These are phyloP conservation scores for Plagodis pulveraria DNA, from an alignment of 2,888 invertebrate species.

Conservation along the genomic window DNA sequence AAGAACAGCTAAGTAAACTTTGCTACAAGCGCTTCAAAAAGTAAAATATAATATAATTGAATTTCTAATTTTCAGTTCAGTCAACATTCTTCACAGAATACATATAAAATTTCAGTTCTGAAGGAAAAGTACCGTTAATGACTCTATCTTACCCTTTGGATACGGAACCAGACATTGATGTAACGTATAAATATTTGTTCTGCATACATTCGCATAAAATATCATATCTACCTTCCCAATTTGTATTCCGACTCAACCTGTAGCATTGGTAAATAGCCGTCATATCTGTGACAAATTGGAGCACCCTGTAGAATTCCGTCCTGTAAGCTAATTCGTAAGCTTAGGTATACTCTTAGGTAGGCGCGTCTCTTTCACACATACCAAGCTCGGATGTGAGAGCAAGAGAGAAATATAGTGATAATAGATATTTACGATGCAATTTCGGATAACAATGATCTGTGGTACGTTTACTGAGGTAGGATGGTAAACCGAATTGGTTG, in stretches of 20 bases:
- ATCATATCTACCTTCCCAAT: slow-evolving; percentile 1
- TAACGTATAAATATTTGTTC: too few relatives aligned
- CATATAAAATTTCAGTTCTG: too few relatives aligned
- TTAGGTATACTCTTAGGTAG: slow-evolving; percentile 13
- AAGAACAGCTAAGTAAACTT: too few relatives aligned
- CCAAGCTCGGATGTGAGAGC: background rate
- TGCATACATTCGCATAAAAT: too few relatives aligned
- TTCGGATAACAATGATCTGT: slow-evolving; percentile 33
- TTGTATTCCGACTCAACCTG: slow-evolving; percentile 20
- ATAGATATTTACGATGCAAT: slow-evolving; percentile 33
- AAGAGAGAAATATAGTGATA: slow-evolving; percentile 26
- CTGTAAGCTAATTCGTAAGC: slow-evolving; percentile 30
- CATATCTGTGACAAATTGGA: slow-evolving; percentile 37
- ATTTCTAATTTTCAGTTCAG: too few relatives aligned
- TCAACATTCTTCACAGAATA: too few relatives aligned
- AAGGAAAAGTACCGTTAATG: too few relatives aligned
- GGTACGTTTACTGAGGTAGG: slow-evolving; percentile 10
- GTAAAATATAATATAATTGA: too few relatives aligned
- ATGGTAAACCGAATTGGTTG: background rate
- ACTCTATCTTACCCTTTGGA: too few relatives aligned
- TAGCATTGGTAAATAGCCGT: slow-evolving; percentile 35
- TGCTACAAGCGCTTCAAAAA: too few relatives aligned
- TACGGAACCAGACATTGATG: too few relatives aligned
- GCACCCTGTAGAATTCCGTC: slow-evolving; percentile 33
- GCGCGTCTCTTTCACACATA: slow-evolving; percentile 22